Conservation (phyloP, 1,140 invertebrate species). For the Drosophila micromelanica region DNA sequence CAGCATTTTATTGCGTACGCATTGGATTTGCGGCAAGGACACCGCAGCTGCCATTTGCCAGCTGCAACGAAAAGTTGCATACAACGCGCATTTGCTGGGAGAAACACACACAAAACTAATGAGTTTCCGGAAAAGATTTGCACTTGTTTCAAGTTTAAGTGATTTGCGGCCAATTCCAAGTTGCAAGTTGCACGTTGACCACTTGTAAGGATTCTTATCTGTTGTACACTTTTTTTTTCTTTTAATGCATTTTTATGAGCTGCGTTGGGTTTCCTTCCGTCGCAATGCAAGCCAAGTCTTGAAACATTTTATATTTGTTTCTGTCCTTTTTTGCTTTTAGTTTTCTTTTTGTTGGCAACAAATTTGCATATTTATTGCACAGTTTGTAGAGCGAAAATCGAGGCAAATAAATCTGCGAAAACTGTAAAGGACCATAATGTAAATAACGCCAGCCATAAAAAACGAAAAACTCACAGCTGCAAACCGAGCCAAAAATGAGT, state of each 20-base stretch:
- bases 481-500: conserved; percentile 49
- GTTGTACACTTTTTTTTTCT: conserved; percentile 21
- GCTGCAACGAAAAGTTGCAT: conserved; percentile 32
- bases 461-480: conserved; percentile 26
- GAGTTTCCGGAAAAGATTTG: conserved; percentile 66
- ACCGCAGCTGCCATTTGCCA: conserved; percentile 8
- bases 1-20: conserved; percentile 22
- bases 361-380: conserved; percentile 82
- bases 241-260: conserved; percentile 68
- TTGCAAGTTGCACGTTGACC: neutral
- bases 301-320: conserved; percentile 41
- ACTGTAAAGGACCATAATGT: conserved; percentile 49
- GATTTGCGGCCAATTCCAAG: conserved; percentile 55
- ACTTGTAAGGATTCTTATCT: conserved; percentile 12
- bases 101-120: conserved; percentile 57
- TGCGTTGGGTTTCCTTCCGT: conserved; percentile 28
- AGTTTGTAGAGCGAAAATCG: conserved; percentile 50
- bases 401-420: conserved; percentile 65
- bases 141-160: conserved; percentile 58
- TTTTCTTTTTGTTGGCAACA: conserved; percentile 25
- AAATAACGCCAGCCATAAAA: conserved; percentile 59
- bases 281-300: neutral
- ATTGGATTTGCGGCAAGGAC: conserved; percentile 10
- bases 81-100: conserved; percentile 11
- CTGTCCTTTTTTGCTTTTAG: conserved; percentile 22